Base-by-base conservation (phyloP, 2,113 vertebrate species). In the Callithrix jacchus region DNA sequence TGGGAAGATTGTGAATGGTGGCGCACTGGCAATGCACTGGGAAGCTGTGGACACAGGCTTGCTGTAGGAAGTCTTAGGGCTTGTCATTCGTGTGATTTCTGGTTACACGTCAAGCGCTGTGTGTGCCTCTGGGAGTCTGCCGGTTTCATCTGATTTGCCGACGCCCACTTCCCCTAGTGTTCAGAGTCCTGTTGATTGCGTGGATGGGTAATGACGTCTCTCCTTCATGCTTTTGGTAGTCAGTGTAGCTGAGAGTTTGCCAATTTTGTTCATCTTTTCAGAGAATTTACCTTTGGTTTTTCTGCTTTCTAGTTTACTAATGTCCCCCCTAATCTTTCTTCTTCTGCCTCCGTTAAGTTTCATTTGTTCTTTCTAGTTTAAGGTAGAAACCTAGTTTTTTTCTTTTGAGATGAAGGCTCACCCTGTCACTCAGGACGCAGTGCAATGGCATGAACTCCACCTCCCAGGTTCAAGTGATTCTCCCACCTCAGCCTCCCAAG, bases 291-390 rank as follows among this genome's bases (percentile, higher is more conserved):
- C 32, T 47, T 54, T 5, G 17, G 16, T 1, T 74, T 81, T 86
- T 21, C 42, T 66, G 30, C n/a, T 82, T 81, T 91, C 9, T 23
- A 2, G 68, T 90, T 66, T 21, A 56, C 40, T 91, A 18, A 87
- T 17, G 23, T 95, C 21, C 40, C 56, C 30, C 37, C 18, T 61
- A n/a, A 35, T 73, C 81, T 73, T 71, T 66, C 27, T 40, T 21
- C 52, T 95, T 71, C 30, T 73, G 32, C 23, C 85, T 92, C 84
- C 61, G 68, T 66, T 49, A 21, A n/a, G n/a, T 87, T 89, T 88
- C 21, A 10, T 79, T 70, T 87, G 61, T 8, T 32, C 25, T 80
- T 79, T n/a, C 54, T 56, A n/a, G 80, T 66, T 89, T 42, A 40
- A 73, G 30, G 23, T 10, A 68, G 0, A 68, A 35, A 8, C 13